A percentile compares a stretch with the other conserved stretches of the same genome.
phyloP scores from a whole-genome alignment of 2,797 vertebrate genomes.

The Sebastes steindachneri region DNA sequence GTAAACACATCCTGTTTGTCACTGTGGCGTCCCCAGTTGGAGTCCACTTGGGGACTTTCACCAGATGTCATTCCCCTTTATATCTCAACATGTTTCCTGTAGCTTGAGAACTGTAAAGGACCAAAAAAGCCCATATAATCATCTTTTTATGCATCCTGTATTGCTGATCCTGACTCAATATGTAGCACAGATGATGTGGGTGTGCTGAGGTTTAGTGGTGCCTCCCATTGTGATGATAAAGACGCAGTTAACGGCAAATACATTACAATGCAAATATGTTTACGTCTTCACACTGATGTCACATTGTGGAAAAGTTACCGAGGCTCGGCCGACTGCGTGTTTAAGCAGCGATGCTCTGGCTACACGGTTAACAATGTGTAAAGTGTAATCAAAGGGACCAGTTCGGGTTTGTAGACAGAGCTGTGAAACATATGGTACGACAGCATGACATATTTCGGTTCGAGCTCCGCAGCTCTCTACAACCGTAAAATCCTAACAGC shows the following conservation, averaged over 20 bases:
- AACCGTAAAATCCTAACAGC: slow-evolving; percentile 29
- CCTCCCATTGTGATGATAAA: background rate
- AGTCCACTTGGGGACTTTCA: background rate
- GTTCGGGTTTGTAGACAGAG: slow-evolving; percentile 64
- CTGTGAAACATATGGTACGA: slow-evolving; percentile 75
- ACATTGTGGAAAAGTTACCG: background rate
- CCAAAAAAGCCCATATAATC: background rate
- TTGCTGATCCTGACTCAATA: background rate
- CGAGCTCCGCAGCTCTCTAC: slow-evolving; percentile 24
- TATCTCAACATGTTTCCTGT: background rate
- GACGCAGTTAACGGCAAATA: background rate
- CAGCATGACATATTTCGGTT: slow-evolving; percentile 63
- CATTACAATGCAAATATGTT: background rate
- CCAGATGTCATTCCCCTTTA: background rate
- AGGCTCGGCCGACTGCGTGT: slow-evolving; percentile 3
- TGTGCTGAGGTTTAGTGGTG: background rate
- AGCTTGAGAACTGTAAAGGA: background rate
- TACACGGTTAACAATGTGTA: slow-evolving; percentile 68
- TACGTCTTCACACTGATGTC: background rate
- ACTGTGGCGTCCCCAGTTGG: background rate
- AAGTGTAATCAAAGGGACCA: slow-evolving; percentile 73
- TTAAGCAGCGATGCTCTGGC: slow-evolving; percentile 16
- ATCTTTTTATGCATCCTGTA: background rate
- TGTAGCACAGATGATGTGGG: background rate
- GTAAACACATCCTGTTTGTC: background rate